Base-by-base conservation (phyloP, 2,113 vertebrate species). In the Cephalopterus ornatus region DNA sequence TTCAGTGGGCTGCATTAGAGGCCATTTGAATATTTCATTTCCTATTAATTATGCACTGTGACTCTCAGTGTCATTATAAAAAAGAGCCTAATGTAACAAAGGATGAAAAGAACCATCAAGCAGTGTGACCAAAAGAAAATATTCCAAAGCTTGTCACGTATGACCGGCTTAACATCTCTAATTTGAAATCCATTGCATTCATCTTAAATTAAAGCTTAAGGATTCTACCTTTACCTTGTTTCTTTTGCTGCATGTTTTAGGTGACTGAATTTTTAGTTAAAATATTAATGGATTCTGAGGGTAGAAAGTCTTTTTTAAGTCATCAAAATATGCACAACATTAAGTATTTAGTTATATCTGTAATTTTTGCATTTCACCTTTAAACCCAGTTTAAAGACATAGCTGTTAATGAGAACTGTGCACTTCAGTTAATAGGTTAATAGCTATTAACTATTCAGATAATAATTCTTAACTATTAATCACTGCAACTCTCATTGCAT, bases 11-110 rank as follows among this genome's bases (percentile, higher is more conserved):
- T 99, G 98, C 99, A 99, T 99, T 99, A 99, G 99, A 98, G 98
- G 99, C 99, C 99, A 99, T 99, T 99, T 99, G 99, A 99, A 99
- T 99, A 99, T 99, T 99, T 99, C 99, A 99, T 99, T 99, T 99
- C 99, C 99, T 99, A 99, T 99, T 99, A 99, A 99, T 99, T 99
- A 99, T 99, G 99, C 99, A 99, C 99, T 99, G 99, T 99, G 99
- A 99, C 99, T 99, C 99, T 99, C 98, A 99, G 98, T 99, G 99
- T 99, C 99, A 99, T 99, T 99, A 99, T 98, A 99, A 98, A 98
- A 99, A 99, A 99, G 98, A 98, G 97, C 99, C 98, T 99, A 99
- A 99, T 98, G 98, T 99, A 99, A 99, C 99, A 99, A 99, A 99
- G 99, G 99, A 99, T 99, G 99, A 99, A 99, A 99, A 99, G 98